Evolutionary conservation across 2,113 vertebrate genomes (phyloP).

Genomic region (Lagopus muta): DNA sequence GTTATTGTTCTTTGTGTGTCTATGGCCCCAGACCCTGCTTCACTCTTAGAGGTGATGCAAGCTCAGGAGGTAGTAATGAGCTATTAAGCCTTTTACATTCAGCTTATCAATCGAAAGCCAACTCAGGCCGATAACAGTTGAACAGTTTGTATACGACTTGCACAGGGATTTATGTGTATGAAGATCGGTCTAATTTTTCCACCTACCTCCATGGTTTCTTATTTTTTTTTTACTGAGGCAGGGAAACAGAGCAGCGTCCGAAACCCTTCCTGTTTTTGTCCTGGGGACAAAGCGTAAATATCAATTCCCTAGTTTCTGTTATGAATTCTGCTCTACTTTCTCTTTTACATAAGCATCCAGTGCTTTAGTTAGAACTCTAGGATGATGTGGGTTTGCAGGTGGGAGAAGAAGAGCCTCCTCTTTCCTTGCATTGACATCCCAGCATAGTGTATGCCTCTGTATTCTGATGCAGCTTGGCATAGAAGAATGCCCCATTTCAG

Average conservation of each 20-base stretch:
- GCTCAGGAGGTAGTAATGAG: background rate
- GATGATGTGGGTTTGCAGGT: background rate
- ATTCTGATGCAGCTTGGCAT: background rate
- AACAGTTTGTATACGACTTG: background rate
- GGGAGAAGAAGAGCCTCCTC: background rate
- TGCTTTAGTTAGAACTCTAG: background rate
- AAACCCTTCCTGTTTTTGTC: background rate
- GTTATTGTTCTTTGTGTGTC: background rate
- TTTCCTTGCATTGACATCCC: rapidly evolving
- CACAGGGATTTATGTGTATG: background rate
- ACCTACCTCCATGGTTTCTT: background rate
- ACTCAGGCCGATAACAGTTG: background rate
- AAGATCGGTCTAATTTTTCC: background rate
- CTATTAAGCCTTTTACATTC: background rate
- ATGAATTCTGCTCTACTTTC: background rate
- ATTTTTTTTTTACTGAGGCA: background rate
- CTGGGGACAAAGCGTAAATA: background rate
- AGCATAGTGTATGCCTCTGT: background rate
- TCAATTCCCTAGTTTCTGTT: background rate
- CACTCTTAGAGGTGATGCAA: background rate
- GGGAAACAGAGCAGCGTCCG: background rate
- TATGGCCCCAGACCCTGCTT: background rate
- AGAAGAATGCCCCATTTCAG: rapidly evolving
- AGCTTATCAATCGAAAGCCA: background rate
- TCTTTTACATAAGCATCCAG: background rate